Conservation (phyloP, 64 coral and sea anemone genomes). For the Pocillopora damicornis region DNA sequence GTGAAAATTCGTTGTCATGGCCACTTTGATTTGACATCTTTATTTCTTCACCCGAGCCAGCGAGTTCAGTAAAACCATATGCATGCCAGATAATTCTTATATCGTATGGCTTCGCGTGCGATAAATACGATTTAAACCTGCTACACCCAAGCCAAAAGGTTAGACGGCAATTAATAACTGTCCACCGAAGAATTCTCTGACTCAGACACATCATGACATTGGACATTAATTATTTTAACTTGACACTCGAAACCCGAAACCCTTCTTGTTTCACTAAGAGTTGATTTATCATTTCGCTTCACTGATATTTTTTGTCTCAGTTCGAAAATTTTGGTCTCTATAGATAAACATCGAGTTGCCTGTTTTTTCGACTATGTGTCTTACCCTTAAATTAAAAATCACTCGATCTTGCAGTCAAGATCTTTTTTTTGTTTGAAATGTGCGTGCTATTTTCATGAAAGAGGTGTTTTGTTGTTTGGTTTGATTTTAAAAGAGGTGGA, state of each 20-base stretch:
- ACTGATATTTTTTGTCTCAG: background rate
- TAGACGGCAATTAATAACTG: conserved; percentile 48
- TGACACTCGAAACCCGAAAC: background rate
- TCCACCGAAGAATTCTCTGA: conserved; percentile 5
- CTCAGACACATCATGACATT: background rate
- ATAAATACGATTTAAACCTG: background rate
- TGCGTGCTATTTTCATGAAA: background rate
- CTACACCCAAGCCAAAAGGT: background rate
- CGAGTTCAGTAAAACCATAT: background rate
- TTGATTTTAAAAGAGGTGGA: background rate
- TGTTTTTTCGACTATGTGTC: too few relatives aligned
- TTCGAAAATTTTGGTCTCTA: too few relatives aligned
- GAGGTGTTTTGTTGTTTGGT: background rate
- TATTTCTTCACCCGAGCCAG: too few relatives aligned
- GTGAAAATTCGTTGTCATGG: too few relatives aligned
- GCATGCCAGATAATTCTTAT: background rate
- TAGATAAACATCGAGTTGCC: too few relatives aligned
- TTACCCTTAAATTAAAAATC: too few relatives aligned
- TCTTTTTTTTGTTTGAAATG: background rate
- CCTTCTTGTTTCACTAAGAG: background rate
- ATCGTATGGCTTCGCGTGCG: background rate
- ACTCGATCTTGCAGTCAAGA: background rate
- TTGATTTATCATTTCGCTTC: conserved; percentile 1
- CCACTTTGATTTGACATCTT: too few relatives aligned
- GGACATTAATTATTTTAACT: conserved; percentile 30